These are phyloP conservation scores for Machimus atricapillus DNA, from an alignment of 2,888 invertebrate genomes.

Conservation along the genomic window DNA sequence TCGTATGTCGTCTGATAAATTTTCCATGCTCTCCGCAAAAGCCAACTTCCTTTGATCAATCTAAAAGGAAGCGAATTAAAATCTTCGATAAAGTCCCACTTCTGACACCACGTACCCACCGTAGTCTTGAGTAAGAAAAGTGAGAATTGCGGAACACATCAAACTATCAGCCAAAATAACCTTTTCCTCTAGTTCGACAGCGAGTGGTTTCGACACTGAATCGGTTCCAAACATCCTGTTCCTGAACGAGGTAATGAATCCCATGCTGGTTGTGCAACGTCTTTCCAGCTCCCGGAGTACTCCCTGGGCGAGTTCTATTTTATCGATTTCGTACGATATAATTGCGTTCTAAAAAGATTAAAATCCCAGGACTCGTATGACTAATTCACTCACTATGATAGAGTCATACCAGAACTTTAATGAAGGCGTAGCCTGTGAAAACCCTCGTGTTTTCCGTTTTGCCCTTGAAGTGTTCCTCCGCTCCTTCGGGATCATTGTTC, in stretches of 20 bases:
- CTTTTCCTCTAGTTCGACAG: slow-evolving; percentile 68
- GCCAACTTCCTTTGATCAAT: slow-evolving; percentile 70
- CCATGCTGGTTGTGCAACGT: slow-evolving; percentile 65
- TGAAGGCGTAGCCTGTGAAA: slow-evolving; percentile 46
- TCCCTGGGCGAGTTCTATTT: slow-evolving; percentile 66
- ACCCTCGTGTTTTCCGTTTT: slow-evolving; percentile 41
- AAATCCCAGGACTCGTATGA: neutral
- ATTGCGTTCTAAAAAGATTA: slow-evolving; percentile 67
- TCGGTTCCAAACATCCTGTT: slow-evolving; percentile 62
- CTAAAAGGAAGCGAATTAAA: neutral
- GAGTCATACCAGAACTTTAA: slow-evolving; percentile 46
- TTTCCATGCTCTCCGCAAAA: slow-evolving; percentile 73
- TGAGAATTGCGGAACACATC: slow-evolving; percentile 70
- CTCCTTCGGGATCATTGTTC: slow-evolving; percentile 47
- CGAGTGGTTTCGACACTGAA: slow-evolving; percentile 53
- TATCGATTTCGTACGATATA: slow-evolving; percentile 75
- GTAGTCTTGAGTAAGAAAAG: slow-evolving; percentile 71
- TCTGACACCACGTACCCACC: slow-evolving; percentile 58
- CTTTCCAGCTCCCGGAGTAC: slow-evolving; percentile 69
- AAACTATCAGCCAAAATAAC: slow-evolving; percentile 73
- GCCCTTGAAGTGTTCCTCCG: slow-evolving; percentile 45
- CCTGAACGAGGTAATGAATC: slow-evolving; percentile 67
- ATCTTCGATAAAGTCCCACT: neutral
- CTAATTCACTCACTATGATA: neutral
- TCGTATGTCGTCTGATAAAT: slow-evolving; percentile 71